Conservation (phyloP, 2,888 invertebrate species). For the Eudemis profundana region DNA sequence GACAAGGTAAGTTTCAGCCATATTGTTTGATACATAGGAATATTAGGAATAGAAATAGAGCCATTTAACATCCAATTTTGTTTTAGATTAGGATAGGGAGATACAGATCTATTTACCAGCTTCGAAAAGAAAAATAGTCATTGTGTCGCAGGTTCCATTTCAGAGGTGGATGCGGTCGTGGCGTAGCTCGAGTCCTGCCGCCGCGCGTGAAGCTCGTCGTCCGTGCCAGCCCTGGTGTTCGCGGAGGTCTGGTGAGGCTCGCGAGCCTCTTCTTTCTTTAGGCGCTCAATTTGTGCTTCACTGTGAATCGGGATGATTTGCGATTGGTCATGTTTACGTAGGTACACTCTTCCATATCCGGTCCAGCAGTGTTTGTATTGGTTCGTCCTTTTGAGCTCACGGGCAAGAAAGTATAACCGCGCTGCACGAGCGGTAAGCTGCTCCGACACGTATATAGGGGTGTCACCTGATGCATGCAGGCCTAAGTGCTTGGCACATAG, state of each 20-base stretch:
- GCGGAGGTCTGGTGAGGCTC: too few relatives aligned
- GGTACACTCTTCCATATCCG: background rate
- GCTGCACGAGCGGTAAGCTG: background rate
- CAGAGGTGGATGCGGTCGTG: too few relatives aligned
- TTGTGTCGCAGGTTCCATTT: background rate
- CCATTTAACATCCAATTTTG: background rate
- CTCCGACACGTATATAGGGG: background rate
- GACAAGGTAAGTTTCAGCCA: background rate
- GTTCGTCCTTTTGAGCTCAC: background rate
- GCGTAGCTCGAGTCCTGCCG: too few relatives aligned
- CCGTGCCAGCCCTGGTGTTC: too few relatives aligned
- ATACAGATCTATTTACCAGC: background rate
- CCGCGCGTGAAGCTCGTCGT: too few relatives aligned
- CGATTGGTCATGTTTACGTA: background rate
- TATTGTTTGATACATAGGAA: background rate
- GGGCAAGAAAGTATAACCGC: background rate
- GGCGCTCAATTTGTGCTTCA: background rate
- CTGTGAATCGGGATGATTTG: background rate
- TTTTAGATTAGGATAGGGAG: background rate
- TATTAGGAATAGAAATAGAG: too few relatives aligned
- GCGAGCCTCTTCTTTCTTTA: background rate
- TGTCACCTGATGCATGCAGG: background rate
- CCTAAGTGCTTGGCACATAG: conserved; percentile 42
- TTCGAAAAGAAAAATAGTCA: background rate
- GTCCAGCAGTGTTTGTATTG: background rate